Conservation (phyloP, 2,888 invertebrate genomes). For the Myopa testacea region DNA sequence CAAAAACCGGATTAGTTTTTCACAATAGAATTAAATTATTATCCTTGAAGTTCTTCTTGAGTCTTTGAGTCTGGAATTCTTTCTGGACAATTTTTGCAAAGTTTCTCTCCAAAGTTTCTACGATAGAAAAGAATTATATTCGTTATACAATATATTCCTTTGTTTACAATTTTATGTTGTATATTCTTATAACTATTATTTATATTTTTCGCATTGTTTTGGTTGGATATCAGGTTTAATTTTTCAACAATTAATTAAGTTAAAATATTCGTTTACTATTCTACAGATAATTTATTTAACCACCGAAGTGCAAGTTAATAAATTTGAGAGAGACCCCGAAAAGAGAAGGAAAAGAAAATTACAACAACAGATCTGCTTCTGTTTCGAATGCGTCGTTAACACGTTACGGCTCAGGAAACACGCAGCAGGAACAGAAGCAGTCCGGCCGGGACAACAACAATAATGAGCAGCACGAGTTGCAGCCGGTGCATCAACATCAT, state of each 20-base stretch:
- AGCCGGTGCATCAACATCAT: background rate
- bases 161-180: background rate
- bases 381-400: background rate
- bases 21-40: background rate
- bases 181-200: background rate
- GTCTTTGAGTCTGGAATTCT: background rate
- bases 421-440: too few species aligned
- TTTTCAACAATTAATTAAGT: too few species aligned
- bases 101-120: background rate
- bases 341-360: background rate
- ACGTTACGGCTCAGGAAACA: background rate
- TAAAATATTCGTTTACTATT: background rate
- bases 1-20: constrained; percentile 14
- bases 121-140: background rate
- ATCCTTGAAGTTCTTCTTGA: background rate
- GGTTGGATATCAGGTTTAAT: too few species aligned
- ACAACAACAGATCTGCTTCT: background rate
- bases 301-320: background rate
- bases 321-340: background rate
- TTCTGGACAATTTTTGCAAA: background rate
- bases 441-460: background rate
- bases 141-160: background rate
- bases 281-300: background rate
- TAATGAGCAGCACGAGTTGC: background rate
- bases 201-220: background rate